Conservation (phyloP, 37 sponge, comb jelly and placozoan genomes). For the Haliclona indistincta region DNA sequence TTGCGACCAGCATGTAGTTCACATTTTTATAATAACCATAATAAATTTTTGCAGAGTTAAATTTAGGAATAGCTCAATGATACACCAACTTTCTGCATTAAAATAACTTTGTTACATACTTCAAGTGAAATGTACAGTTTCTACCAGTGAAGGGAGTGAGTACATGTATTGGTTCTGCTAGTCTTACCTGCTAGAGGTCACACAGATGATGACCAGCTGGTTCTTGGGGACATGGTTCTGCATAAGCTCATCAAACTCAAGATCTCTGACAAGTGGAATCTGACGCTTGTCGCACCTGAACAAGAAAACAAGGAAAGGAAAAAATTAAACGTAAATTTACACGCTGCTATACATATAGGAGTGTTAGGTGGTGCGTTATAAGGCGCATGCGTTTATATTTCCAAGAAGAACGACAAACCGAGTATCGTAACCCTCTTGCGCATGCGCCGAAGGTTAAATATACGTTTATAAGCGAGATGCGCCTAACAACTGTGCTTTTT, state of each 20-base stretch:
- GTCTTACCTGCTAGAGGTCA: slow-evolving; percentile 57
- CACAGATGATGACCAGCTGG: slow-evolving; percentile 76
- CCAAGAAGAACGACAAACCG: too few relatives aligned
- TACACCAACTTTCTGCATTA: background rate
- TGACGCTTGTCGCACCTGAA: slow-evolving; percentile 76
- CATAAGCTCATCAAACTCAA: slow-evolving; percentile 86
- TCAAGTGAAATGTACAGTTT: too few relatives aligned
- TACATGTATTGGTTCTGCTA: background rate
- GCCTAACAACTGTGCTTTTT: background rate
- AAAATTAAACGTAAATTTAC: too few relatives aligned
- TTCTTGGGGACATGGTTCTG: slow-evolving; percentile 60
- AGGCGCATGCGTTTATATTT: too few relatives aligned
- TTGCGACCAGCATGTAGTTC: too few relatives aligned
- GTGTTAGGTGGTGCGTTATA: too few relatives aligned
- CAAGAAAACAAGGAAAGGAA: background rate
- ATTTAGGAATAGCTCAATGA: background rate
- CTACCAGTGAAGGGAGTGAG: too few relatives aligned
- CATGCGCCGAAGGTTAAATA: background rate
- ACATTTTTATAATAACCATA: too few relatives aligned
- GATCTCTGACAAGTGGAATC: slow-evolving; percentile 68
- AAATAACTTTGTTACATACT: too few relatives aligned
- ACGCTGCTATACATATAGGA: too few relatives aligned
- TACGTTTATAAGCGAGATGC: background rate
- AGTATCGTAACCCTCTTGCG: background rate
- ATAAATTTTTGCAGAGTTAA: too few relatives aligned